Base-by-base conservation (phyloP, 1,140 invertebrate species). In the Ctenoplectra terminalis region DNA sequence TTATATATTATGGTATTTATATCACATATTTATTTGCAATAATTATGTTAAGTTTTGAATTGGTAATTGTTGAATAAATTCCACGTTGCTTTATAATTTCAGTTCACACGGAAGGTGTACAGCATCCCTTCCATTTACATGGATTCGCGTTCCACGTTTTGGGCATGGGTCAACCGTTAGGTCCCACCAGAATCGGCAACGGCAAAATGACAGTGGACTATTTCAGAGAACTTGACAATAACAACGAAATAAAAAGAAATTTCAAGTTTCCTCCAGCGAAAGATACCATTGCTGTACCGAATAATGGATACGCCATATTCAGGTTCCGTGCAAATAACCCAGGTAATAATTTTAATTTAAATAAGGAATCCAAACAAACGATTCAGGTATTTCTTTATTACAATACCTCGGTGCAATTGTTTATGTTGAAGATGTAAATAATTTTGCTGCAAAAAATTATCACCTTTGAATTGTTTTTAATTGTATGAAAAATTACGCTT, bases 251-350 rank as follows among this genome's bases (percentile, higher is more conserved):
- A 6, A 92, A 96, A 71, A 94, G 97, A 82, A 96, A 97, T 86
- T 96, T 97, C 84, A 94, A 96, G 66, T 93, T 95, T 54, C 97
- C 98, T 13, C 96, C 97, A 20, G 92, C 95, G 1, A 99, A 98
- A 94, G 98, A 99, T 89, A 98, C 97, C 1, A 93, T 96, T 17
- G 94, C 94, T 11, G 93, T 96, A 23, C 95, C 96, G 17, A 94
- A 95, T 82, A 95, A 95, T 64, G 96, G 96, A 20, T 96, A 95
- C 82, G 94, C 94, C 4, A 93, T 96, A 50, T 84, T 96, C 37
- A 92, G 96, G 70, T 96, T 96, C 87, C 90, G 92, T 64, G 95
- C 95, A 29, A 91, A 94, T 72, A 96, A 96, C 90, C 95, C 95
- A 85, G 96, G 95, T 96, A 88, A 92, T 40, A 13, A n/a, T 75